These are phyloP conservation scores for Ecliptopera silaceata DNA, from an alignment of 2,888 invertebrate genomes.

Conservation along the genomic window DNA sequence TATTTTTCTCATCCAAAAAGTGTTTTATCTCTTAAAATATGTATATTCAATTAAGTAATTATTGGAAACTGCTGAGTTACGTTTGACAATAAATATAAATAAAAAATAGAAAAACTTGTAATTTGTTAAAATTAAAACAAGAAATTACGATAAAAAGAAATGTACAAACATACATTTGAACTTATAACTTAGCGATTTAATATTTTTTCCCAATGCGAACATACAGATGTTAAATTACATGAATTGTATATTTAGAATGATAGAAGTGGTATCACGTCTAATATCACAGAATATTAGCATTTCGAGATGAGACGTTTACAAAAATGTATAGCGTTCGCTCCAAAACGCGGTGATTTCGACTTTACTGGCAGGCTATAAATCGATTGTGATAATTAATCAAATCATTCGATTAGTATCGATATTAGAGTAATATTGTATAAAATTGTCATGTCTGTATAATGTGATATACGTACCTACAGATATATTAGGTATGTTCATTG, in stretches of 20 bases:
- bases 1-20: too few species aligned
- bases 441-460: conserved; percentile 9
- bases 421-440: conserved; percentile 2
- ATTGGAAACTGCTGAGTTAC: conserved; percentile 5
- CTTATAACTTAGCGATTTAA: conserved; percentile 18
- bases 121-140: neutral
- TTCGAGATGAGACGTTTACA: conserved; percentile 61
- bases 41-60: neutral
- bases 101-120: neutral
- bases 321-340: conserved; percentile 56
- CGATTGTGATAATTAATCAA: neutral
- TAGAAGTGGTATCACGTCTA: conserved; percentile 79
- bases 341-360: conserved; percentile 9
- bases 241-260: conserved; percentile 51
- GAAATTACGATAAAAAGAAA: conserved; percentile 6
- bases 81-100: neutral
- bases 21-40: too few species aligned
- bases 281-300: conserved; percentile 82
- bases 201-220: conserved; percentile 18
- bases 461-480: conserved; percentile 1
- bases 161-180: conserved; percentile 30
- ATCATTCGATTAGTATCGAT: conserved; percentile 5
- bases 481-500: neutral
- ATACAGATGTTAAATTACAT: conserved; percentile 26
- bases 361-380: conserved; percentile 13